Base-by-base conservation (phyloP, 2,113 vertebrate species). In the Urocolius indicus region DNA sequence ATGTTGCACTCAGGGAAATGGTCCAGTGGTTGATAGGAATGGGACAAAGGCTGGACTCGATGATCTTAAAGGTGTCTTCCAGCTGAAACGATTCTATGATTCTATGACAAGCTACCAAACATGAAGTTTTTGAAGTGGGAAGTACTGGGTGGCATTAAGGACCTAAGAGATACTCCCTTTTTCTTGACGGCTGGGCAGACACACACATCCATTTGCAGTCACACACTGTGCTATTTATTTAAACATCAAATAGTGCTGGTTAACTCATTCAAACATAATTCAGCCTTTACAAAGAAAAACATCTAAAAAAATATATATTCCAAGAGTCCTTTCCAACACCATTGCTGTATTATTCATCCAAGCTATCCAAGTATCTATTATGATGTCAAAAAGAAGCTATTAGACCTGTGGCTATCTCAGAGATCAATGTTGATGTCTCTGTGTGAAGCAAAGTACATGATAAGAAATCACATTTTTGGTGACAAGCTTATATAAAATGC, bases 101-200 rank as follows among this genome's bases (percentile, higher is more conserved):
- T 41, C 38, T 41, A 77, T 2, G 16, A 65, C 24, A 76, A 41
- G 34, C 8, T 73, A 29, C 11, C 49, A 67, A 43, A 90, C 87
- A 67, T 2, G 38, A 77, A 58, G 27, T 58, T 62, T 82, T 32
- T 1, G 20, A 74, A 94, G 62, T 13, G n/a, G 74, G 83, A 85
- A 85, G 55, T 55, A 61, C 5, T 23, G 71, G 46, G 65, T 73
- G 69, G 58, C 63, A 65, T 43, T 41, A 48, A 86, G 66, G 63
- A 77, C 65, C 77, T 32, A 27, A 36, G 73, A 87, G 77, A 81
- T 66, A 84, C 10, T 69, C 23, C 76, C 78, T 85, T 54, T 90
- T 95, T 95, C 90, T 41, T 41, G n/a, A n/a, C 78, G 94, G 59
- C 89, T 38, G 90, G 78, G 89, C 69, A 87, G 62, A 51, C 16